phyloP scores from a whole-genome alignment of 2,888 invertebrate genomes.

The Ophioninae sp. region DNA sequence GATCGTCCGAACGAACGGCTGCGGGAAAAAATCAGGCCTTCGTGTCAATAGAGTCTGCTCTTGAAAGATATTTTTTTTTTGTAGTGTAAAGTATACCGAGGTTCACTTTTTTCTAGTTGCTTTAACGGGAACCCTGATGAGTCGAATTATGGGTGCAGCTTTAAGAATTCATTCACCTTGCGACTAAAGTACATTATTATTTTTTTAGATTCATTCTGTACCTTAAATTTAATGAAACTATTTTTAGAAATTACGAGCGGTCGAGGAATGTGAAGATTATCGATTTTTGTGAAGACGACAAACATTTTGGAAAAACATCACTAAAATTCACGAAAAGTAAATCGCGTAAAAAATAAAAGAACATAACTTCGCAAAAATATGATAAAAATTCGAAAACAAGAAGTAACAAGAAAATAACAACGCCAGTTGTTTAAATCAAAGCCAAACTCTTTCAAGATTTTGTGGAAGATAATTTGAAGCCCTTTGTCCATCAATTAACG shows the following conservation, averaged over 20 bases:
- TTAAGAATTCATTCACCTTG: neutral
- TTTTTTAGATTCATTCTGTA: neutral
- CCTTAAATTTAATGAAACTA: neutral
- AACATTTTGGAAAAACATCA: neutral
- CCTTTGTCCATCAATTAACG: neutral
- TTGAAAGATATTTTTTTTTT: neutral
- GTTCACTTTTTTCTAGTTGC: neutral
- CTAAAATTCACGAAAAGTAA: too few species aligned
- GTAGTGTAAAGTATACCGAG: neutral
- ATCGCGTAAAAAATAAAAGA: neutral
- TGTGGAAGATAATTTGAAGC: neutral
- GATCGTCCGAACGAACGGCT: constrained; percentile 9
- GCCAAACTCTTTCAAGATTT: too few species aligned
- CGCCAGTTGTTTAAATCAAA: too few species aligned
- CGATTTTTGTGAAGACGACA: neutral
- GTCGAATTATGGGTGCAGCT: neutral
- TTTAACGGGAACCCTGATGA: neutral
- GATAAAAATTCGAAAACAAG: too few species aligned
- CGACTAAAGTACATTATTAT: too few species aligned
- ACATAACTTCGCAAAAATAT: too few species aligned
- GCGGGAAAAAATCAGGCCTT: neutral
- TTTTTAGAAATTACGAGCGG: neutral
- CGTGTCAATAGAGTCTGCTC: constrained; percentile 5
- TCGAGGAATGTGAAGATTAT: neutral
- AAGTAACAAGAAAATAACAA: too few species aligned